phyloP scores from a whole-genome alignment of 2,113 vertebrate genomes.

The Chitala chitala region DNA sequence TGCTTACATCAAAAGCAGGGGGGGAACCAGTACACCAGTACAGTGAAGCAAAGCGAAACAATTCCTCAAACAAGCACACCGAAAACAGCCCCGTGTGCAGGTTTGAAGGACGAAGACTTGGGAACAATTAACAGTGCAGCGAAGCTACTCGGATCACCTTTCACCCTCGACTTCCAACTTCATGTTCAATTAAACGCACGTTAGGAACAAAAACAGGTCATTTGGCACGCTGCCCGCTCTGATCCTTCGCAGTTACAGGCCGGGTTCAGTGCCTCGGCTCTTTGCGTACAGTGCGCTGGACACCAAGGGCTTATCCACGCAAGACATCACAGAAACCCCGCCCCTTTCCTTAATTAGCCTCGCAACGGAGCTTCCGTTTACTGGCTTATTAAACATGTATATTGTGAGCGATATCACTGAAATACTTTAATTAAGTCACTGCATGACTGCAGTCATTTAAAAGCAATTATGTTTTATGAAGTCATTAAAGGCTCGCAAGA shows the following conservation, averaged over 20 bases:
- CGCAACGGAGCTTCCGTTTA: not conserved
- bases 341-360: not conserved
- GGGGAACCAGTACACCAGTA: too few species aligned
- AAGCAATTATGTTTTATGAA: constrained; percentile 20
- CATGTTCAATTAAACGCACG: constrained; percentile 5
- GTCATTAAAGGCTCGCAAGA: not conserved
- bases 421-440: constrained; percentile 16
- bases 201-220: constrained; percentile 7
- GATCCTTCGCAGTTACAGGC: too few species aligned
- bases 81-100: not conserved
- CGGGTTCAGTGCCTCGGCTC: too few species aligned
- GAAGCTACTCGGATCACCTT: not conserved
- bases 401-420: not conserved
- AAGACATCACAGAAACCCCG: not conserved
- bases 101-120: not conserved
- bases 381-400: constrained; percentile 10
- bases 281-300: too few species aligned
- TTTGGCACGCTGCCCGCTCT: not conserved
- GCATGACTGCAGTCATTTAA: constrained; percentile 19
- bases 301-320: too few species aligned
- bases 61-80: not conserved
- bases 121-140: constrained; percentile 4
- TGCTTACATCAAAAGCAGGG: too few species aligned
- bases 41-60: too few species aligned
- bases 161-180: not conserved